A percentile compares a stretch with the other conserved stretches of the same genome.
phyloP scores from a whole-genome alignment of 2,888 invertebrate genomes.

The Machimus rusticus region DNA sequence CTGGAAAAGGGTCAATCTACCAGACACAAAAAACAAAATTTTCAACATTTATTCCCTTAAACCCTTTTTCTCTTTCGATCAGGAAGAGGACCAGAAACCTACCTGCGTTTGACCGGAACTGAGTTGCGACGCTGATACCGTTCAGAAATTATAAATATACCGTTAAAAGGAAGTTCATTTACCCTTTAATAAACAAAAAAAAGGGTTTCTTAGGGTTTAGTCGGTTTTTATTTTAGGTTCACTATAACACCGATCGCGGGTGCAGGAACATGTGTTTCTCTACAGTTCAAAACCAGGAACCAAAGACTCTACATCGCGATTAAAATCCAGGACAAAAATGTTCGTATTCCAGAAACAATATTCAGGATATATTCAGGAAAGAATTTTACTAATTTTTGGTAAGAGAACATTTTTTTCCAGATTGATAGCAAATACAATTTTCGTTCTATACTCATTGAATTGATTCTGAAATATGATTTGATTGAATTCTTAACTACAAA shows the following conservation, averaged over 20 bases:
- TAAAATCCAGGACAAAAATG: background rate
- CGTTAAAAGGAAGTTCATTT: slow-evolving; percentile 36
- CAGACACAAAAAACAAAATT: background rate
- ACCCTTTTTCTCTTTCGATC: background rate
- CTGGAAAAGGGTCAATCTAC: background rate
- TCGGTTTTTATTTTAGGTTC: background rate
- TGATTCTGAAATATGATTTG: no score
- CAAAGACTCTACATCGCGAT: background rate
- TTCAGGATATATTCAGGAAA: no score
- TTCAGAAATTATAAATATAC: background rate
- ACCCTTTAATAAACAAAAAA: background rate
- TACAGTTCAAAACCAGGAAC: background rate
- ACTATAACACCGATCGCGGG: background rate
- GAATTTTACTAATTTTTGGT: no score
- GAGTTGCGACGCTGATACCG: background rate
- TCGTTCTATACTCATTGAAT: no score
- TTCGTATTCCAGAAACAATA: no score
- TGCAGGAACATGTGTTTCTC: slow-evolving; percentile 2
- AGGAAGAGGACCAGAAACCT: background rate
- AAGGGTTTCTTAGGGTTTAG: background rate
- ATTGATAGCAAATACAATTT: no score
- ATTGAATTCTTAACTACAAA: no score
- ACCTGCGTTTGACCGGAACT: slow-evolving; percentile 11
- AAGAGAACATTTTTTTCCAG: no score
- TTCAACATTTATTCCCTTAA: no score